These are phyloP conservation scores for Bellardia pandia DNA, from an alignment of 2,888 invertebrate species.

Conservation along the genomic window DNA sequence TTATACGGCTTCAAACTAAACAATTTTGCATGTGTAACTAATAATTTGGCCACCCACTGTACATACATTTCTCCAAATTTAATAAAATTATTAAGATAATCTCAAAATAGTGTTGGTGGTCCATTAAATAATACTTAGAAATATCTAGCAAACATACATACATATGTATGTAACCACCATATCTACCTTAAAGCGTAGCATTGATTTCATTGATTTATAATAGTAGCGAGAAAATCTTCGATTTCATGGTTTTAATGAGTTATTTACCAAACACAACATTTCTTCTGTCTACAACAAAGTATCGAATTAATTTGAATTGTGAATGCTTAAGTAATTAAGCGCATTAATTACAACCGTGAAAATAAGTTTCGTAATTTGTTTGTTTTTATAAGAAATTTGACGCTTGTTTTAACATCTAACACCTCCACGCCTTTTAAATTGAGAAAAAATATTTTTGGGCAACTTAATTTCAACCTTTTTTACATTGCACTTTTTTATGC, in stretches of 20 bases:
- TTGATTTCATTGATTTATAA: background rate
- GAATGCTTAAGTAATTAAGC: constrained; percentile 20
- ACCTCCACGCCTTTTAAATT: constrained; percentile 62
- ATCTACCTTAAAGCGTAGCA: no score
- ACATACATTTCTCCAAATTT: no score
- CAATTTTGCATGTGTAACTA: no score
- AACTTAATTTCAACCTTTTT: constrained; percentile 28
- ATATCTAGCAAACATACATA: no score
- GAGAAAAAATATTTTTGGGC: background rate
- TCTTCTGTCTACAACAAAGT: constrained; percentile 1
- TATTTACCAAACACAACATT: constrained; percentile 43
- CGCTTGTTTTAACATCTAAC: constrained; percentile 60
- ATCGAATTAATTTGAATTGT: constrained; percentile 14
- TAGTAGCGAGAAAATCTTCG: background rate
- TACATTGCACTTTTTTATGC: constrained; percentile 15
- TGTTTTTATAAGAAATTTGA: constrained; percentile 56
- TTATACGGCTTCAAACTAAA: no score
- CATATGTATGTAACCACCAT: no score
- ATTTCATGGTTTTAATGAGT: constrained; percentile 57
- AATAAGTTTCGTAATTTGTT: constrained; percentile 19
- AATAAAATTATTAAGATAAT: no score
- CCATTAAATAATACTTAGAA: background rate
- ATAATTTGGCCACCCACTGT: no score
- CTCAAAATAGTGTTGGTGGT: no score
- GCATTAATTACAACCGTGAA: constrained; percentile 40